Percentiles rank a stretch among this genome's conserved stretches.
phyloP scores from a whole-genome alignment of 2,888 invertebrate genomes.

The Schizaphis graminum region DNA sequence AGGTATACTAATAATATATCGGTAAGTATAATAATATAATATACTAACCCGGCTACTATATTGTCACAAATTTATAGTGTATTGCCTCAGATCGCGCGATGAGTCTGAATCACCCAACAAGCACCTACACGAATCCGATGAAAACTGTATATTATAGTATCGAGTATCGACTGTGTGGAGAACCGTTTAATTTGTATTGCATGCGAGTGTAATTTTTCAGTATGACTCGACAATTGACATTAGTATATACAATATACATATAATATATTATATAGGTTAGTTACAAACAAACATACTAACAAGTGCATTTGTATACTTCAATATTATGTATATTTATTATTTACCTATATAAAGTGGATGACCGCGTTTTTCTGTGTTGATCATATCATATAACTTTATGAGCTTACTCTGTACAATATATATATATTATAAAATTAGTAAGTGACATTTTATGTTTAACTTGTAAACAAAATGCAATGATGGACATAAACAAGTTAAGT shows the following conservation, averaged over 20 bases:
- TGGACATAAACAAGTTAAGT: not conserved
- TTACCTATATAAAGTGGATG: not conserved
- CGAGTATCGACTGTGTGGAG: not conserved
- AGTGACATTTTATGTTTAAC: not conserved
- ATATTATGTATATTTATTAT: not conserved
- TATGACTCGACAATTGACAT: not conserved
- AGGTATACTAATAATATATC: not conserved
- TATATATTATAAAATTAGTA: not conserved
- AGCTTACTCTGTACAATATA: not conserved
- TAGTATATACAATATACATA: not conserved
- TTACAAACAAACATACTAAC: not conserved
- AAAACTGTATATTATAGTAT: not conserved
- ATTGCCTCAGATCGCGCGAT: not conserved
- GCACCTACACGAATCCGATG: not conserved
- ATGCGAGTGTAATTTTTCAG: not conserved
- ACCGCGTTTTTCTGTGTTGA: not conserved
- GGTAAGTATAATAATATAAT: not conserved
- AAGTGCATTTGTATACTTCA: not conserved
- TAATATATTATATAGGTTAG: not conserved
- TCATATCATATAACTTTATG: not conserved
- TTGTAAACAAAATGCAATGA: not conserved
- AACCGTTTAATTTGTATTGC: not conserved
- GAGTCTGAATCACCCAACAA: not conserved
- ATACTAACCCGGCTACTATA: not conserved
- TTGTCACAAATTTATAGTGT: constrained; percentile 5